Percentiles rank a stretch among this genome's conserved stretches.
These are phyloP conservation scores for Trichacis sp. DNA, from an alignment of 2,888 invertebrate genomes.

Conservation along the genomic window DNA sequence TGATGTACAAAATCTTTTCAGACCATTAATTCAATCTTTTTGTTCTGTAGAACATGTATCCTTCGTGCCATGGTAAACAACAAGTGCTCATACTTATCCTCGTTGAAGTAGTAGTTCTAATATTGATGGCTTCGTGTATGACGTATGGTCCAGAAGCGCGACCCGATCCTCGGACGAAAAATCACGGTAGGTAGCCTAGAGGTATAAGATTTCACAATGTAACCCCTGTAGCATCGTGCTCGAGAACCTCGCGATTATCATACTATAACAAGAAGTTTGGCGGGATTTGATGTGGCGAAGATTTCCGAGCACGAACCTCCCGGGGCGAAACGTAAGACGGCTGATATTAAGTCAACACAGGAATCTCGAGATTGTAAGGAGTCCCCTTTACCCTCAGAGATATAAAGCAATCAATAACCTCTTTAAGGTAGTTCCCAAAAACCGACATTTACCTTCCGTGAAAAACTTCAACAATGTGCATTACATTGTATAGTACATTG, in stretches of 20 bases:
- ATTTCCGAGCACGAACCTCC: background rate
- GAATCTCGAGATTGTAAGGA: slow-evolving; percentile 1
- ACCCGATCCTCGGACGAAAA: slow-evolving; percentile 42
- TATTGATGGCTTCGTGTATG: slow-evolving; percentile 70
- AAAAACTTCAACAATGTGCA: too few relatives aligned
- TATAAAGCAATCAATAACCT: background rate
- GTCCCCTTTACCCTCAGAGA: background rate
- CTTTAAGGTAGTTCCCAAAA: background rate
- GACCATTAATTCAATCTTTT: too few relatives aligned
- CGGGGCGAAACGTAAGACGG: slow-evolving; percentile 3
- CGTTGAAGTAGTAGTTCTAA: slow-evolving; percentile 71
- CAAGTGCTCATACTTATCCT: slow-evolving; percentile 68
- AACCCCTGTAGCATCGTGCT: too few relatives aligned
- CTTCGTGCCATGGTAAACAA: slow-evolving; percentile 46
- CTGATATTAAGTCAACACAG: slow-evolving; percentile 1
- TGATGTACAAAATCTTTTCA: too few relatives aligned
- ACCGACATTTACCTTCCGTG: too few relatives aligned
- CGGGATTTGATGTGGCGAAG: background rate
- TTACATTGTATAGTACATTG: too few relatives aligned
- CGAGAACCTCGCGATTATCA: background rate
- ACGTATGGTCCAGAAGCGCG: slow-evolving; percentile 67
- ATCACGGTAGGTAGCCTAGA: slow-evolving; percentile 48
- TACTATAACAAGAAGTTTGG: background rate
- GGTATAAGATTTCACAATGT: too few relatives aligned
- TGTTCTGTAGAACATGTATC: slow-evolving; percentile 47